Conservation (phyloP, 2,797 vertebrate species). For the Pantherophis alleghaniensis region DNA sequence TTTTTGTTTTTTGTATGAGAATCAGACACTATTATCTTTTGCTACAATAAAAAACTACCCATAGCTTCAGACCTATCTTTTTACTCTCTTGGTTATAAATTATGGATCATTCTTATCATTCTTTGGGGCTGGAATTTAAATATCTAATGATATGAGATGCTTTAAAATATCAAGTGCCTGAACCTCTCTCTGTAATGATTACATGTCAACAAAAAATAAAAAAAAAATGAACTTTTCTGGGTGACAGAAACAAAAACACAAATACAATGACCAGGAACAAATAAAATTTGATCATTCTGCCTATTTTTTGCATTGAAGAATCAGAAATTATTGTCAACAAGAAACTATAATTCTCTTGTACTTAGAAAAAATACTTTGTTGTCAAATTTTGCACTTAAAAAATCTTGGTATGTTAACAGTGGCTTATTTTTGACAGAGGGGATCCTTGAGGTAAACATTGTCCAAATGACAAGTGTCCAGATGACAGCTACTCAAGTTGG, state of each 20-base stretch:
- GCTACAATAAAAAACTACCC: not conserved
- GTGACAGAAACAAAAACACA: not conserved
- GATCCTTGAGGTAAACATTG: slow-evolving; percentile 71
- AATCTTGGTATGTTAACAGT: slow-evolving; percentile 26
- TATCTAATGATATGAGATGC: not conserved
- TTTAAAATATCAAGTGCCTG: not conserved
- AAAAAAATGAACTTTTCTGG: not conserved
- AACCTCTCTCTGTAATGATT: not conserved
- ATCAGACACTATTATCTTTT: not conserved
- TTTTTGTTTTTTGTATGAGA: not conserved
- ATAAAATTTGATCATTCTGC: not conserved
- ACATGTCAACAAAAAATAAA: slow-evolving; percentile 24
- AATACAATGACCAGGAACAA: not conserved
- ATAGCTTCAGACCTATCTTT: not conserved
- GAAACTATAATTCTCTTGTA: slow-evolving; percentile 18
- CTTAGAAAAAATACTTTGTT: not conserved
- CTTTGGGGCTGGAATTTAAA: not conserved
- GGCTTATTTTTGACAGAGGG: slow-evolving; percentile 75
- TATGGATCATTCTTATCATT: not conserved
- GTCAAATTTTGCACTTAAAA: not conserved
- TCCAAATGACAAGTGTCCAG: slow-evolving; percentile 75
- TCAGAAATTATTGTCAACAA: not conserved
- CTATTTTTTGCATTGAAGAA: not conserved
- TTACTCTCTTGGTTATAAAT: not conserved
- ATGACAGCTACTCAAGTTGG: slow-evolving; percentile 68